Evolutionary conservation across 2,888 invertebrate species (phyloP).

Genomic region (Heliconius sara): DNA sequence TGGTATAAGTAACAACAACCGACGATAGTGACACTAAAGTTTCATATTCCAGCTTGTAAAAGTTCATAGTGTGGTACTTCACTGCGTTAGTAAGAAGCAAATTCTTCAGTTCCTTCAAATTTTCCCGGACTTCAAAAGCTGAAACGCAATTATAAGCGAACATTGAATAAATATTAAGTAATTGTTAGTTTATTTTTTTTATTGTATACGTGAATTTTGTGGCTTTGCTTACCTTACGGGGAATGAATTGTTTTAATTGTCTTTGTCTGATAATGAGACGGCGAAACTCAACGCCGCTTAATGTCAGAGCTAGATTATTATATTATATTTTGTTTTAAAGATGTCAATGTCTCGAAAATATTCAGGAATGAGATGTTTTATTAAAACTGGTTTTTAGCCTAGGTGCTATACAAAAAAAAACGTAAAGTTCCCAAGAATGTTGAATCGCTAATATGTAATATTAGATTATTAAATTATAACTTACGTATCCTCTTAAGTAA

Average conservation of each 20-base stretch:
- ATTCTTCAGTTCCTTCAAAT: slow-evolving; percentile 56
- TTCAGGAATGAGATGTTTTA: too few relatives aligned
- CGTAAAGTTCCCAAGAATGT: too few relatives aligned
- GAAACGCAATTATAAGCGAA: background rate
- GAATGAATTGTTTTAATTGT: background rate
- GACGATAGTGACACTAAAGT: slow-evolving; percentile 66
- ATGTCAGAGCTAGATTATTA: too few relatives aligned
- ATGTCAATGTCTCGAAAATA: too few relatives aligned
- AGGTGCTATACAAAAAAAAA: too few relatives aligned
- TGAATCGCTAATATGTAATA: too few relatives aligned
- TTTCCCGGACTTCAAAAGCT: slow-evolving; percentile 6
- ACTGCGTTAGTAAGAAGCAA: slow-evolving; percentile 62
- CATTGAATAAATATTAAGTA: too few relatives aligned
- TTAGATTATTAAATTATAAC: background rate
- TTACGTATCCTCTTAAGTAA: slow-evolving; percentile 43
- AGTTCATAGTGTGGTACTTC: slow-evolving; percentile 65
- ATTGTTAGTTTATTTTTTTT: background rate
- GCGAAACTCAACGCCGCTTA: background rate
- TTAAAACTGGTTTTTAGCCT: too few relatives aligned
- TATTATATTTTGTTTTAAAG: too few relatives aligned
- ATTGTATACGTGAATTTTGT: too few relatives aligned
- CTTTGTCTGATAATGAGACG: background rate
- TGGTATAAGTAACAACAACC: slow-evolving; percentile 69
- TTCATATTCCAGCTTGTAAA: slow-evolving; percentile 63
- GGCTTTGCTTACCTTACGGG: background rate